Conservation (phyloP, 2,888 invertebrate species). For the Drepanosiphum platanoidis region DNA sequence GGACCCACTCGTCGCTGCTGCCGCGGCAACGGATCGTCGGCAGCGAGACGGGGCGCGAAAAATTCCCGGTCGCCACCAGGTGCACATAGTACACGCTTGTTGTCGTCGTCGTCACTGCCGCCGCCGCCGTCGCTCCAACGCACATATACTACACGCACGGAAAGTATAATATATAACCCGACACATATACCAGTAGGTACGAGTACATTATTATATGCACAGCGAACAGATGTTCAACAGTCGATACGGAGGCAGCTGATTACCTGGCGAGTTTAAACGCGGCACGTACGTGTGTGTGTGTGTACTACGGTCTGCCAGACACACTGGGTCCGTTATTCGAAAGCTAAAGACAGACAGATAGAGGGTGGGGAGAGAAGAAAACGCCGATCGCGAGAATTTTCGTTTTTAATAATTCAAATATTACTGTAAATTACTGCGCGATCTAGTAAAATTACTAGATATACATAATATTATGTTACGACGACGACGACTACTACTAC, state of each 20-base stretch:
- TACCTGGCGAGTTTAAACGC: constrained; percentile 56
- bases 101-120: background rate
- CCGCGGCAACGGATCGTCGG: constrained; percentile 4
- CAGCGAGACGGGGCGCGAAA: background rate
- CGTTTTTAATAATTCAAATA: background rate
- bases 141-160: background rate
- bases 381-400: background rate
- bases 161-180: background rate
- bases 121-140: background rate
- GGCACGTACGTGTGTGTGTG: background rate
- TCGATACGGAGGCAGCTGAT: constrained; percentile 56
- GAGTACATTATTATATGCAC: background rate
- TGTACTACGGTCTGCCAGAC: constrained; percentile 41
- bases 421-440: background rate
- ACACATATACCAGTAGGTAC: background rate
- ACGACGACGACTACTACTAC: too few relatives aligned
- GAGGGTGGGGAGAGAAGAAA: background rate
- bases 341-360: background rate
- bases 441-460: background rate
- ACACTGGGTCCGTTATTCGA: constrained; percentile 42
- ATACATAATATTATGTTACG: background rate
- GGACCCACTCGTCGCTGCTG: constrained; percentile 10
- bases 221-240: constrained; percentile 50
- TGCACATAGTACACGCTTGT: constrained; percentile 3
- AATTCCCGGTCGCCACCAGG: constrained; percentile 46